A percentile compares a stretch with the other conserved stretches of the same genome.
Conservation (phyloP, 2,888 invertebrate genomes). For the Noctua janthina region DNA sequence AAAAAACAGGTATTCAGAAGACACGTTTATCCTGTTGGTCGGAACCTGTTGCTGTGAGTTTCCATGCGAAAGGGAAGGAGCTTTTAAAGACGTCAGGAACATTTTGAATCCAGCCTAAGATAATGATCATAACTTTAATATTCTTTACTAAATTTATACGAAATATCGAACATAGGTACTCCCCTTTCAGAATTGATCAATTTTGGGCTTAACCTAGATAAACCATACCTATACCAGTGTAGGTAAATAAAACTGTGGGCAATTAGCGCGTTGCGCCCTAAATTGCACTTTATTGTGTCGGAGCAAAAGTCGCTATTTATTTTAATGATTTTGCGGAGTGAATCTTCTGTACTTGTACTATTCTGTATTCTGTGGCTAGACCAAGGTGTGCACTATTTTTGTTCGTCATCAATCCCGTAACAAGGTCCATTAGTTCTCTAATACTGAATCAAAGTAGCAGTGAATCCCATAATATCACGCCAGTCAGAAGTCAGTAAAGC, state of each 20-base stretch:
- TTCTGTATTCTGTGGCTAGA: not conserved
- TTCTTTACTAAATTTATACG: not conserved
- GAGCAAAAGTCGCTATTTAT: not conserved
- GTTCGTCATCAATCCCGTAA: not conserved
- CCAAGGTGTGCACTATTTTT: not conserved
- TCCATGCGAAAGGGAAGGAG: constrained; percentile 19
- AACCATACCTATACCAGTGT: not conserved
- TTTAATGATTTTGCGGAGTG: not conserved
- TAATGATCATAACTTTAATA: not conserved
- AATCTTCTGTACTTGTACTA: not conserved
- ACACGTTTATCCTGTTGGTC: constrained; percentile 46
- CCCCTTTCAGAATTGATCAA: not conserved
- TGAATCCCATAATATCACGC: not conserved
- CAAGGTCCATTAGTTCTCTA: not conserved
- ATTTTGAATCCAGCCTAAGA: constrained; percentile 22
- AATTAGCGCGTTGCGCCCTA: no score
- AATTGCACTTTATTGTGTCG: not conserved
- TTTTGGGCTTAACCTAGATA: not conserved
- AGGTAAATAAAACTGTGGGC: not conserved
- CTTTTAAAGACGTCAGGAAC: constrained; percentile 1
- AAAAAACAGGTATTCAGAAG: constrained; percentile 38
- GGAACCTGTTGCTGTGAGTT: constrained; percentile 44
- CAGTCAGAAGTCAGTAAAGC: not conserved
- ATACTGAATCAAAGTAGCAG: not conserved
- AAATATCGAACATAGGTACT: not conserved